phyloP scores from a whole-genome alignment of 2,888 invertebrate species.

The Syrista parreyssii region DNA sequence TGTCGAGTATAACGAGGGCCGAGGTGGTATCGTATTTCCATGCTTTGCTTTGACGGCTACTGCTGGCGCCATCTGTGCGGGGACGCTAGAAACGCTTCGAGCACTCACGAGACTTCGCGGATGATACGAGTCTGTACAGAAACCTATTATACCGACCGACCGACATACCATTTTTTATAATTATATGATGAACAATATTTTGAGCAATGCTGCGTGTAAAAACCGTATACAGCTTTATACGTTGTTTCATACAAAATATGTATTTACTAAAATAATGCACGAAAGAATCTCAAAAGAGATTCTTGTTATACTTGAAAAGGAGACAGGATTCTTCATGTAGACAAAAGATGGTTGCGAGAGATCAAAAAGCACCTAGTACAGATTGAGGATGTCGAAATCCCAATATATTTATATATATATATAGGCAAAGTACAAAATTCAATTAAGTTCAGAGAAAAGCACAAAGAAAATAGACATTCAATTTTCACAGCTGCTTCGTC shows the following conservation, averaged over 20 bases:
- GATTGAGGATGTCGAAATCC: neutral
- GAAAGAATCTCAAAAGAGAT: neutral
- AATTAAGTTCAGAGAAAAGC: neutral
- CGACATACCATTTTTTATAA: neutral
- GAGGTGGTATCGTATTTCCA: neutral
- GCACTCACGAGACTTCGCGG: neutral
- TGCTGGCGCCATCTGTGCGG: slow-evolving; percentile 5
- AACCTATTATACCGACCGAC: neutral
- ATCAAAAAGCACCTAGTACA: neutral
- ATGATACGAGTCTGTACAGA: neutral
- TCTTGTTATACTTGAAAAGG: neutral
- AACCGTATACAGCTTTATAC: neutral
- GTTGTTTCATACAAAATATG: neutral
- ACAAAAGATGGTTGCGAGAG: neutral
- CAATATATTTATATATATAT: neutral
- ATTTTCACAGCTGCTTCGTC: neutral
- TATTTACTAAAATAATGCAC: neutral
- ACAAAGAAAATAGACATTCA: slow-evolving; percentile 3
- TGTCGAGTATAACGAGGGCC: neutral
- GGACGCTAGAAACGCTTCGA: neutral
- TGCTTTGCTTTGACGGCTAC: neutral
- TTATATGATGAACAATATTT: neutral
- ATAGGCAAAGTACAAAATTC: neutral
- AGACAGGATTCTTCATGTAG: neutral
- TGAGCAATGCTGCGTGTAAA: neutral